Conservation (phyloP, 2,113 vertebrate genomes). For the Morone saxatilis region DNA sequence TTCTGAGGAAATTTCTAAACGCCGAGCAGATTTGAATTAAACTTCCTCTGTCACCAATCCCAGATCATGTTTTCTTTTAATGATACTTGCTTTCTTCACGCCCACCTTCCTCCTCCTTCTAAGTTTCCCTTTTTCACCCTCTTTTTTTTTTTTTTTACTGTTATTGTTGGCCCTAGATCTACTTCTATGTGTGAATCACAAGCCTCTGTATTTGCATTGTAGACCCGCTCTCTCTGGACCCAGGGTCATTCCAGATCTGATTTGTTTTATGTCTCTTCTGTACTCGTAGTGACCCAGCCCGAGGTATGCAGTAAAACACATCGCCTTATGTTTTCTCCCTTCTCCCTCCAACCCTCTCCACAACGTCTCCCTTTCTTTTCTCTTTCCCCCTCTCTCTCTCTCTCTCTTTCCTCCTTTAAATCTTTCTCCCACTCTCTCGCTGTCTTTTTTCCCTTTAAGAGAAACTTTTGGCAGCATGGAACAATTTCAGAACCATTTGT, state of each 20-base stretch:
- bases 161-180: slow-evolving; percentile 27
- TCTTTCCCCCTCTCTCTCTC: slow-evolving; percentile 1
- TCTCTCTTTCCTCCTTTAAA: slow-evolving; percentile 34
- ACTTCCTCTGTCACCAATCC: background rate
- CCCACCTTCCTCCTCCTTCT: background rate
- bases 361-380: slow-evolving; percentile 6
- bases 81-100: background rate
- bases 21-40: slow-evolving; percentile 7
- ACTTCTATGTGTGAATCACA: slow-evolving; percentile 47
- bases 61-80: slow-evolving; percentile 21
- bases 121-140: background rate
- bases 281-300: slow-evolving; percentile 80
- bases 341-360: slow-evolving; percentile 30
- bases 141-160: background rate
- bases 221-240: slow-evolving; percentile 52
- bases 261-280: slow-evolving; percentile 82
- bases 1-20: slow-evolving; percentile 7
- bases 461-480: slow-evolving; percentile 70
- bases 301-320: slow-evolving; percentile 78
- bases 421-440: slow-evolving; percentile 31
- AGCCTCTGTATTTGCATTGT: slow-evolving; percentile 52
- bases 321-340: slow-evolving; percentile 67
- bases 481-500: slow-evolving; percentile 76
- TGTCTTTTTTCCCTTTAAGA: slow-evolving; percentile 47
- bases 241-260: slow-evolving; percentile 78